Evolutionary conservation across 2,797 vertebrate genomes (phyloP), one percentile per base, ranked within the genome.

Genomic region (Chelon auratus): DNA sequence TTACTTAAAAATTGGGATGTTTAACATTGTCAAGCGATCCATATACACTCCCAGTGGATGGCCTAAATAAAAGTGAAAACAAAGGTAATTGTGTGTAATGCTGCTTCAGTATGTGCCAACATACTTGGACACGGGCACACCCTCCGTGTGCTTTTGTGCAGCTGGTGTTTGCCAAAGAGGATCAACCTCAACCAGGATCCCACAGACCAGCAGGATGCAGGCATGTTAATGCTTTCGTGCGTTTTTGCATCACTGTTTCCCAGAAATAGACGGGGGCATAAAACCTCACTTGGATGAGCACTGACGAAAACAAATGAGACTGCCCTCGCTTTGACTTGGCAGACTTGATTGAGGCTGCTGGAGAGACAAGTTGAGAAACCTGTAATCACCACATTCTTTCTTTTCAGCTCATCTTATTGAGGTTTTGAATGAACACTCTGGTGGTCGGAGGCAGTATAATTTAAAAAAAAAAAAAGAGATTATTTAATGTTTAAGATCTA

Each of bases 161-260:
- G 50, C 17, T 75, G 48, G 22, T 88, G 65, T 89, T 87, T 89
- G 80, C 82, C 67, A 82, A 86, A 53, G 65, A 76, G 64, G 81
- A 71, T 79, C 8, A 22, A 70, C 81, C 64, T 71, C 52, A 48
- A 56, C 36, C 65, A 59, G 56, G 74, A 83, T 80, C 66, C 70
- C 36, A 55, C 9, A 43, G 22, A 14, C 9, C 1, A 52, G 14
- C 75, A 81, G 82, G 74, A 89, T 62, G 40, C 51, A 61, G 12
- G 17, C 57, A 15, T 2, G 24, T 26, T 2, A 4, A 47, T 43
- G 11, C 12, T 71, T 58, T 76, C 18, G 22, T 55, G 9, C 52
- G 6, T 62, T 15, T 24, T 8, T 1, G n/a, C 9, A 53, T 47
- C 12, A 47, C 6, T 48, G 5, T 1, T 33, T 2, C 9, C 43